A percentile compares a stretch with the other conserved stretches of the same genome.
Evolutionary conservation across 2,888 invertebrate species (phyloP).

Genomic region (Atherix ibis): DNA sequence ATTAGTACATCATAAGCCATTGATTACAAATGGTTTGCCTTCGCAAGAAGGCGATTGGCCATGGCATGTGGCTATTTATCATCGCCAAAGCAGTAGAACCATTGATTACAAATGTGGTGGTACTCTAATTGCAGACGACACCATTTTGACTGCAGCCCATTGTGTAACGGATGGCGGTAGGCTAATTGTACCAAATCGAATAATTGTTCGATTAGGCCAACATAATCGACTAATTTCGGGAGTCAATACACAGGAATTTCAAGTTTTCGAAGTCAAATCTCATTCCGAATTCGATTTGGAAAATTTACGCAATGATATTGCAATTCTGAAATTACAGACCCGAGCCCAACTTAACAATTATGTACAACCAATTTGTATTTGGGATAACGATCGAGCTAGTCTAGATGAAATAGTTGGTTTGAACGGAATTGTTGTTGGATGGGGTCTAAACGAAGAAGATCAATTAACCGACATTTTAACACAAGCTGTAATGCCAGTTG

Average conservation of each 20-base stretch:
- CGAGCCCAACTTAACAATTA: constrained; percentile 23
- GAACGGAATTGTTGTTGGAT: constrained; percentile 22
- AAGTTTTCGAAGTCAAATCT: constrained; percentile 6
- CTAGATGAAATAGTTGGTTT: constrained; percentile 9
- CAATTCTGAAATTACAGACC: constrained; percentile 23
- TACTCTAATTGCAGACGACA: constrained; percentile 23
- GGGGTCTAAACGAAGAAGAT: constrained; percentile 27
- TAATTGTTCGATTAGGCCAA: constrained; percentile 27
- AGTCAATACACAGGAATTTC: constrained; percentile 21
- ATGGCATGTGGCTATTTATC: constrained; percentile 31
- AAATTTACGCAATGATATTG: constrained; percentile 21
- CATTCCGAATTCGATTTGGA: constrained; percentile 7
- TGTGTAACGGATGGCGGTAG: constrained; percentile 21
- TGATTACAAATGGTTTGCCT: constrained; percentile 26
- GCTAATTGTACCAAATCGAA: constrained; percentile 18
- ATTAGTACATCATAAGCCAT: constrained; percentile 9
- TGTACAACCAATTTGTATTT: constrained; percentile 30
- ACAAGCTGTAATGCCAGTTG: constrained; percentile 22
- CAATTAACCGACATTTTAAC: constrained; percentile 17
- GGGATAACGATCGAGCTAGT: constrained; percentile 17
- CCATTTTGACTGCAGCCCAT: constrained; percentile 26
- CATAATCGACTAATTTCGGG: constrained; percentile 27
- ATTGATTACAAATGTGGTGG: constrained; percentile 28
- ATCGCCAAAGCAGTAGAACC: not conserved
- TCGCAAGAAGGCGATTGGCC: constrained; percentile 33